A percentile compares a stretch with the other conserved stretches of the same genome.
Evolutionary conservation across 2,888 invertebrate genomes (phyloP).

Genomic region (Zele albiditarsus): DNA sequence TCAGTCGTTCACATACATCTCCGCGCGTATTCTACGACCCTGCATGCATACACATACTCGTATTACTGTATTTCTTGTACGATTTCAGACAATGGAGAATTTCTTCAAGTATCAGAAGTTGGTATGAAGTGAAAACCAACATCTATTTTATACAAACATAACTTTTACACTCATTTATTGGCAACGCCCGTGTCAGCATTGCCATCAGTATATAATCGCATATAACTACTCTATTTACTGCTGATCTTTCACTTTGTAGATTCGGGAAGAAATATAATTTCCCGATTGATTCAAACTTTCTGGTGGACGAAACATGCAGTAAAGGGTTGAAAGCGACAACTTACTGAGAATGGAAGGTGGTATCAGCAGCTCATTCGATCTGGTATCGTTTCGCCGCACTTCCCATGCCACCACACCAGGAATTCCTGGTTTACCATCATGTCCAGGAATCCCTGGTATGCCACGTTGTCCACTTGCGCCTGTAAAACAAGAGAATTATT

Average conservation of each 20-base stretch:
- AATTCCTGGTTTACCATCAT: slow-evolving; percentile 81
- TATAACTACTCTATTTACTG: neutral
- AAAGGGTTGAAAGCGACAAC: slow-evolving; percentile 45
- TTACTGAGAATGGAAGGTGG: slow-evolving; percentile 89
- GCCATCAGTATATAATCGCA: neutral
- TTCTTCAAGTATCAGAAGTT: neutral
- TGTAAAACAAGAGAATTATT: slow-evolving; percentile 53
- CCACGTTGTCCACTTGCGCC: slow-evolving; percentile 82
- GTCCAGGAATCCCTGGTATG: slow-evolving; percentile 75
- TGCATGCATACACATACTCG: neutral
- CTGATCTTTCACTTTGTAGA: neutral
- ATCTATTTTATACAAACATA: neutral
- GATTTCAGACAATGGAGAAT: neutral
- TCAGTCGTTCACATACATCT: neutral
- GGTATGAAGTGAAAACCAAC: neutral
- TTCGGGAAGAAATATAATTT: neutral
- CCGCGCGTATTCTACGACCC: too few relatives aligned
- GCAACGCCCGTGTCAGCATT: neutral
- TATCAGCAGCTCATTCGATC: slow-evolving; percentile 81
- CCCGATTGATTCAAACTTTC: neutral
- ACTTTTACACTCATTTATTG: neutral
- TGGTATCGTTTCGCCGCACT: slow-evolving; percentile 73
- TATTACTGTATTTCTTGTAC: neutral
- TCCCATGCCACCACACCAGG: slow-evolving; percentile 88
- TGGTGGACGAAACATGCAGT: neutral